phyloP scores from a whole-genome alignment of 2,888 invertebrate species.

The Punctoribates punctum region DNA sequence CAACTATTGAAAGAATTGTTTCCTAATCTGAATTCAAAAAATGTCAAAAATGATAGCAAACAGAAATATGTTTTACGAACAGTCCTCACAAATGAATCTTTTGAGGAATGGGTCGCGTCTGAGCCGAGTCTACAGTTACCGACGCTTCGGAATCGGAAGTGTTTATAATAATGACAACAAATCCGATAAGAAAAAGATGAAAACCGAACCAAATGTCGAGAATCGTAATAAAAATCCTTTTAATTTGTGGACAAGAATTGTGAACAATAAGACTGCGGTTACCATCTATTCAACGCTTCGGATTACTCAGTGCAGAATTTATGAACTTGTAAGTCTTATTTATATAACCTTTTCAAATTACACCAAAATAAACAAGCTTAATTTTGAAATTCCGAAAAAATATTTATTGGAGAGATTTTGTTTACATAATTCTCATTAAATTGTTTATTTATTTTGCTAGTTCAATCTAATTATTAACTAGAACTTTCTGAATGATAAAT shows the following conservation, averaged over 20 bases:
- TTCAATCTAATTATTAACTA: too few species aligned
- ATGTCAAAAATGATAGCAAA: neutral
- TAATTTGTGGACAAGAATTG: neutral
- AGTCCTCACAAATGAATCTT: neutral
- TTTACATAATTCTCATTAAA: too few species aligned
- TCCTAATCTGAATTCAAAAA: neutral
- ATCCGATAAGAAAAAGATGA: neutral
- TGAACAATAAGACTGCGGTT: neutral
- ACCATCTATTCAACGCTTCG: neutral
- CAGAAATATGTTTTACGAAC: constrained; percentile 9
- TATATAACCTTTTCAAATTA: too few species aligned
- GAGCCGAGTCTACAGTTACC: neutral
- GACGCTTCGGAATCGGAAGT: constrained; percentile 9
- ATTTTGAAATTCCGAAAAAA: neutral
- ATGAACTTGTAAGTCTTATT: constrained; percentile 15
- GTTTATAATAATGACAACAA: neutral
- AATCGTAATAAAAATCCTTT: neutral
- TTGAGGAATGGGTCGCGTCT: constrained; percentile 11
- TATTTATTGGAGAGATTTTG: too few species aligned
- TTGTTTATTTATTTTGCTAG: too few species aligned
- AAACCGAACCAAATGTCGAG: neutral
- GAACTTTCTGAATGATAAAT: too few species aligned
- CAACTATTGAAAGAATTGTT: neutral
- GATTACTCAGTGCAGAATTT: constrained; percentile 20
- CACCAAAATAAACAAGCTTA: neutral